Evolutionary conservation across 2,888 invertebrate species (phyloP).

Genomic region (Calliopum simillimum): DNA sequence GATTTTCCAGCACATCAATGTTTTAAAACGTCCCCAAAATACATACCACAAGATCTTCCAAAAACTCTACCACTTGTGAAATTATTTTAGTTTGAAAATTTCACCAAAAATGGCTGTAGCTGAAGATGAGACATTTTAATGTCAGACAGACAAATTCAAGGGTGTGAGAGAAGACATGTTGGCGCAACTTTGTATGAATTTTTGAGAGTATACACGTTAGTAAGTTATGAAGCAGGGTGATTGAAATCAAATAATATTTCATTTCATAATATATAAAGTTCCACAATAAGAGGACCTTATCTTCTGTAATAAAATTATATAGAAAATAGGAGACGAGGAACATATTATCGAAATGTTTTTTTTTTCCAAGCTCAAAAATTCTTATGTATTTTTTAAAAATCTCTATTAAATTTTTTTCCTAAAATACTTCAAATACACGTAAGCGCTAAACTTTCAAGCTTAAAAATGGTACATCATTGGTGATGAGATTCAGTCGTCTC

Average conservation of each 20-base stretch:
- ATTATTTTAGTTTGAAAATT: slow-evolving; percentile 13
- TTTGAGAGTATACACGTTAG: neutral
- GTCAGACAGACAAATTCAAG: neutral
- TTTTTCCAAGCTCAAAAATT: neutral
- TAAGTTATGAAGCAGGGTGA: neutral
- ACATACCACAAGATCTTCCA: neutral
- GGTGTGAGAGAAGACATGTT: neutral
- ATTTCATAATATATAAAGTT: neutral
- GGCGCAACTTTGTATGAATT: neutral
- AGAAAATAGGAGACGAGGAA: too few species aligned
- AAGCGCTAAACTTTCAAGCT: neutral
- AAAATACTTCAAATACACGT: neutral
- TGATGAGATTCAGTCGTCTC: too few species aligned
- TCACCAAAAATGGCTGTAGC: neutral
- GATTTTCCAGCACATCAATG: too few species aligned
- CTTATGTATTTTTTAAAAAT: neutral
- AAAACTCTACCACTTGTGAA: neutral
- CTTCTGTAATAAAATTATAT: neutral
- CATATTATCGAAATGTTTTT: neutral
- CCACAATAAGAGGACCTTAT: neutral
- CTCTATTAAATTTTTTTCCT: neutral
- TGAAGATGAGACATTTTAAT: slow-evolving; percentile 1
- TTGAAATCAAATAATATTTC: neutral
- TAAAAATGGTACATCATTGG: too few species aligned
- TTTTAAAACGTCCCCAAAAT: too few species aligned